Conservation (phyloP, 2,797 vertebrate species). For the Sphenodon punctatus region DNA sequence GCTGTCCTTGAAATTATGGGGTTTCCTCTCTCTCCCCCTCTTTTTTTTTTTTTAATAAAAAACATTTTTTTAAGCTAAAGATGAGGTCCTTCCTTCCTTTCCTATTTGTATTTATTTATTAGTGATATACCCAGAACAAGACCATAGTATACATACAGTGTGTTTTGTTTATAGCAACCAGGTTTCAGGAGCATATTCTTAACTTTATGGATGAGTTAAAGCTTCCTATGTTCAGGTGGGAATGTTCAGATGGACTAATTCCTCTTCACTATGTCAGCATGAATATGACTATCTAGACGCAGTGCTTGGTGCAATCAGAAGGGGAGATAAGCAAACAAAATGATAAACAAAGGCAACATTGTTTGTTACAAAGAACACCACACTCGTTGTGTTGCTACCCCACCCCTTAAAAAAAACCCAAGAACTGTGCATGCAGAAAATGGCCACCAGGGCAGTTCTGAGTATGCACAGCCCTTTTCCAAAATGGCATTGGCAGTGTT, state of each 20-base stretch:
- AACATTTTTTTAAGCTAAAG: background rate
- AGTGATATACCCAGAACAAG: background rate
- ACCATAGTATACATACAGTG: too few species aligned
- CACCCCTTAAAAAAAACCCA: too few species aligned
- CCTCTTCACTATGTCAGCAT: constrained; percentile 17
- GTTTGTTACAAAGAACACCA: constrained; percentile 37
- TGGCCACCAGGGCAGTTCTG: too few species aligned
- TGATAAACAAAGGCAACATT: constrained; percentile 45
- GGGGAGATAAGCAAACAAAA: constrained; percentile 44
- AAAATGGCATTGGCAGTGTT: too few species aligned
- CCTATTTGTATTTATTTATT: background rate
- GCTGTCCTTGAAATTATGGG: background rate
- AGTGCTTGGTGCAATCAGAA: constrained; percentile 40
- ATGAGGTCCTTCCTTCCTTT: background rate
- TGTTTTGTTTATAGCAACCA: background rate
- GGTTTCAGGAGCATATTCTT: background rate
- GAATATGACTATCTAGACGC: constrained; percentile 63
- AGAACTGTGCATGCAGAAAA: too few species aligned
- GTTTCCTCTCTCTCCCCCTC: background rate
- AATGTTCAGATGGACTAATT: background rate
- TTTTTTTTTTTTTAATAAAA: background rate
- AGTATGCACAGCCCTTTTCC: too few species aligned
- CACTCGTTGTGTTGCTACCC: background rate
- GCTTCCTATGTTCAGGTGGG: constrained; percentile 9
- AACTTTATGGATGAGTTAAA: constrained; percentile 6